Evolutionary conservation across 2,797 vertebrate genomes (phyloP).

Genomic region (Morelia viridis): DNA sequence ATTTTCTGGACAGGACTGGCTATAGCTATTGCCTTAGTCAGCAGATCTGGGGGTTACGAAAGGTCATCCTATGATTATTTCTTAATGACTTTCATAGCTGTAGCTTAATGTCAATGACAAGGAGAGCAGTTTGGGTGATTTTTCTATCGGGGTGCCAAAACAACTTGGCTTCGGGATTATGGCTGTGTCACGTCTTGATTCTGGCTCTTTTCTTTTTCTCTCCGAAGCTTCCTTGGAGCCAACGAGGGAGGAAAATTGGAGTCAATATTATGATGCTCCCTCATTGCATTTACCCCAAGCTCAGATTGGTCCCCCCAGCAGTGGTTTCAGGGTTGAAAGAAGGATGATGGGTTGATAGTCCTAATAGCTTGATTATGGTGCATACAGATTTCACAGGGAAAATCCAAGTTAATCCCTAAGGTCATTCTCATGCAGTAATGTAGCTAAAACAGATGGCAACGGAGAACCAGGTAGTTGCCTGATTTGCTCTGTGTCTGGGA

Average conservation of each 20-base stretch:
- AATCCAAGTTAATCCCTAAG: background rate
- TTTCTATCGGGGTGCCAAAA: background rate
- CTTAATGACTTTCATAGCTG: background rate
- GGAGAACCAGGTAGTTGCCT: background rate
- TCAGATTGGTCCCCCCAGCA: background rate
- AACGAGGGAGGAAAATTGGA: background rate
- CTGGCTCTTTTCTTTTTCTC: background rate
- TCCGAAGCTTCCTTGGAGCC: background rate
- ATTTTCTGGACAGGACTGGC: background rate
- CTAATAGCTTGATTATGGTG: background rate
- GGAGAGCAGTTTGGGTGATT: background rate
- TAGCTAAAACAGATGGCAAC: background rate
- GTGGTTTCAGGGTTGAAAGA: background rate
- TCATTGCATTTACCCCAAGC: background rate
- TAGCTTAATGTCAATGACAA: background rate
- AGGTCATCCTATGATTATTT: background rate
- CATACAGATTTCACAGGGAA: background rate
- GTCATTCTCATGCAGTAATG: background rate
- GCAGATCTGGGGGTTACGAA: background rate
- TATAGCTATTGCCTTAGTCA: background rate
- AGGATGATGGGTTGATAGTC: background rate
- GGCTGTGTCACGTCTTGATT: background rate
- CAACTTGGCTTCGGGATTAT: background rate
- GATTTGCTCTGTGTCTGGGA: slow-evolving; percentile 25
- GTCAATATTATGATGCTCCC: background rate